phyloP scores from a whole-genome alignment of 2,888 invertebrate species.

The Chorisops tibialis region DNA sequence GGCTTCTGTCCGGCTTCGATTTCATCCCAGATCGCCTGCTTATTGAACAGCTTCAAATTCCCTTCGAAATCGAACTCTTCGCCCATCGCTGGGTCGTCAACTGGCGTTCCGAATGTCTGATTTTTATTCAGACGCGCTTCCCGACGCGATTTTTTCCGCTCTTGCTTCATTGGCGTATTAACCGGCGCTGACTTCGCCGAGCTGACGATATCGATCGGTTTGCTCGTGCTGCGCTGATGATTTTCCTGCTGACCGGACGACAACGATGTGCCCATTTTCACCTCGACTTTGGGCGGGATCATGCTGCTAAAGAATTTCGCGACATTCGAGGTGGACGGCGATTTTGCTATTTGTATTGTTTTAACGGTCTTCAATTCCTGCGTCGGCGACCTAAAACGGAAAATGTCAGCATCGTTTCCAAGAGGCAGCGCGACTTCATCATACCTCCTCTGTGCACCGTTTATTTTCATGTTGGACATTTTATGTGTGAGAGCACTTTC shows the following conservation, averaged over 20 bases:
- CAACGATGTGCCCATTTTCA: constrained; percentile 41
- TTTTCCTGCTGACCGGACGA: constrained; percentile 11
- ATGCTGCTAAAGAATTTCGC: constrained; percentile 47
- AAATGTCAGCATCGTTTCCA: background rate
- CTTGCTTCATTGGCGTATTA: constrained; percentile 35
- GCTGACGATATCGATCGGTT: constrained; percentile 46
- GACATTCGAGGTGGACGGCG: constrained; percentile 35
- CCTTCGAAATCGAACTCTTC: constrained; percentile 93
- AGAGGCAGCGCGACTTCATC: background rate
- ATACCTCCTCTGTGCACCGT: constrained; percentile 36
- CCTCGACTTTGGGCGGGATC: constrained; percentile 52
- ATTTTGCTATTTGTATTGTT: constrained; percentile 21
- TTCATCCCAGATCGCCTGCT: constrained; percentile 74
- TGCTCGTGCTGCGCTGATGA: constrained; percentile 36
- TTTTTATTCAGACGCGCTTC: constrained; percentile 45
- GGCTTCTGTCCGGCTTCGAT: constrained; percentile 62
- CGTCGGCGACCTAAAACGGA: constrained; percentile 3
- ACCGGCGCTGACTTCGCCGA: constrained; percentile 34
- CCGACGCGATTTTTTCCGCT: constrained; percentile 43
- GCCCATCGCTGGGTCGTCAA: constrained; percentile 48
- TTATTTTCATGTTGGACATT: constrained; percentile 48
- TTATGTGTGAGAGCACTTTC: constrained; percentile 42
- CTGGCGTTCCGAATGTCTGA: constrained; percentile 48
- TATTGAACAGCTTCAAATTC: constrained; percentile 87
- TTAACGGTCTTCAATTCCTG: constrained; percentile 3